Evolutionary conservation across 2,797 vertebrate species (phyloP).

Genomic region (Otolemur crassicaudatus): DNA sequence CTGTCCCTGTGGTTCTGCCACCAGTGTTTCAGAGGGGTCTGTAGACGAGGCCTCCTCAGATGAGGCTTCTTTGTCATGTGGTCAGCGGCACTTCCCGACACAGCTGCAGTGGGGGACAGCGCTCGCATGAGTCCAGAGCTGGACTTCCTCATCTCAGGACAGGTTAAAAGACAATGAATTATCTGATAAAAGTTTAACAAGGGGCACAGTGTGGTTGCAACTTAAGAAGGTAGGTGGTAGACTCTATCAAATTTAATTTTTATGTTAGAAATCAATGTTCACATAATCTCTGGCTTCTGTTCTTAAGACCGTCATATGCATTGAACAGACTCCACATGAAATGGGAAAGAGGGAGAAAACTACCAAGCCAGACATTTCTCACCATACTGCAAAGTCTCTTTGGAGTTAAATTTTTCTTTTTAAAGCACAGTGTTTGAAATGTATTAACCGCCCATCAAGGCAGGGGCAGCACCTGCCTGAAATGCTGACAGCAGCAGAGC

Average conservation of each 20-base stretch:
- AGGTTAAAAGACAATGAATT: neutral
- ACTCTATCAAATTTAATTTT: slow-evolving; percentile 12
- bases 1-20: no score
- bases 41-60: no score
- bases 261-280: neutral
- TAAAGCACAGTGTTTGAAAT: neutral
- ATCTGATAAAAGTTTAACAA: neutral
- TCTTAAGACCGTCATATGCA: neutral
- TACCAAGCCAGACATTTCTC: neutral
- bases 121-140: neutral
- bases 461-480: neutral
- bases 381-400: neutral
- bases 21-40: neutral
- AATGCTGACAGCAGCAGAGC: neutral
- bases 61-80: no score
- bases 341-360: neutral
- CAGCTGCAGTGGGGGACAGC: no score
- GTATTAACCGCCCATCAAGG: neutral
- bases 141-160: neutral
- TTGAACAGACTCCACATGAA: neutral
- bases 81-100: no score
- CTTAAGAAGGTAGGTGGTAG: neutral
- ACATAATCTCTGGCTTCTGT: neutral
- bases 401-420: neutral
- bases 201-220: neutral